Base-by-base conservation (phyloP, 2,113 vertebrate species). In the Sminthopsis crassicaudata region DNA sequence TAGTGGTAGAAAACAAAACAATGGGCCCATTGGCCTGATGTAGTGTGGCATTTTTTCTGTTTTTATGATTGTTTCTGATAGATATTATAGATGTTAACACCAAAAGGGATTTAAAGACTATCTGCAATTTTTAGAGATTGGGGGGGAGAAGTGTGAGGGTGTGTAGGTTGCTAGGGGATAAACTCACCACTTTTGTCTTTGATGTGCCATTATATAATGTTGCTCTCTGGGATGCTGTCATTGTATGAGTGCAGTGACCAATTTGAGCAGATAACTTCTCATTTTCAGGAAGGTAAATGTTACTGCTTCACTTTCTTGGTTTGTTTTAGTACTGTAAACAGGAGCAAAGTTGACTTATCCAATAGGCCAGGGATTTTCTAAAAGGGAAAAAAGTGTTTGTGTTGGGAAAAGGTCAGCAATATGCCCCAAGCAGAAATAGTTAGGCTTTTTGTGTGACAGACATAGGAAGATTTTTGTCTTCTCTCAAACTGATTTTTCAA, bases 401-500 rank as follows among this genome's bases (percentile, higher is more conserved):
- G 46, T 53, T 54, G 67, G 55, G 30, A 91, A 91, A 54, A 60
- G 12, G 10, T 27, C 19, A 5, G 90, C 57, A 9, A 67, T 89
- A 24, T 89, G 30, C 36, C 91, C 36, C 3, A 53, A 2, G 2
- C 7, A 36, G 24, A 90, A 23, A 60, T 27, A 53, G 16, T 57
- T 27, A 46, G 90, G 16, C 26, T 76, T n/a, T 53, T 36, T 1
- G 0, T 7, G n/a, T 84, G n/a, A 23, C 22, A 14, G 91, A 53
- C 0, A 0, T 42, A 84, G 91, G 53, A 46, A 27, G n/a, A 23
- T 90, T 50, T 67, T 53, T 93, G 27, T 67, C 67, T 93, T 90
- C 54, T 95, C 84, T 8, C 48, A 10, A 30, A 46, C 90, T 51
- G 23, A 51, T 91, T 94, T 92, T 93, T 95, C 60, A 84, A 55